Conservation (phyloP, 1,140 invertebrate species). For the Drosophila jambulina region DNA sequence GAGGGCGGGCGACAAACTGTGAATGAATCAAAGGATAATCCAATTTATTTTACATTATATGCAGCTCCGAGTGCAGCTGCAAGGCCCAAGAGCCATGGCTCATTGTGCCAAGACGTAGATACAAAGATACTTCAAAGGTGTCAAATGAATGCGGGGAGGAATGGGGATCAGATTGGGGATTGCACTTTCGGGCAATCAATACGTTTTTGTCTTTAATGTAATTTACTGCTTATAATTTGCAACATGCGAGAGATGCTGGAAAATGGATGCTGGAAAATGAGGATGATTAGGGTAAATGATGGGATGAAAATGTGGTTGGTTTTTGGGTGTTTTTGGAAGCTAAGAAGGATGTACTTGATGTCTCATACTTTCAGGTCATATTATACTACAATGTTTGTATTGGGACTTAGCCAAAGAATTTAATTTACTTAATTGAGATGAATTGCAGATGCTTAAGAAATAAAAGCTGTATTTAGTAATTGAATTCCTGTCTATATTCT, state of each 20-base stretch:
- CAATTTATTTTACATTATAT: slow-evolving; percentile 82
- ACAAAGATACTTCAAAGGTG: slow-evolving; percentile 74
- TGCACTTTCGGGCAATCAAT: slow-evolving; percentile 76
- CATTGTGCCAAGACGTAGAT: slow-evolving; percentile 66
- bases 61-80: slow-evolving; percentile 41
- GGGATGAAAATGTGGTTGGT: slow-evolving; percentile 1
- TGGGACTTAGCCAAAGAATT: neutral
- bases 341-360: neutral
- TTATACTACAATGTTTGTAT: neutral
- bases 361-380: neutral
- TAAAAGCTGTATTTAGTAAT: neutral
- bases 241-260: slow-evolving; percentile 11
- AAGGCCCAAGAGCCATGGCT: slow-evolving; percentile 12
- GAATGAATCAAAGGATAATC: slow-evolving; percentile 85
- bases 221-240: slow-evolving; percentile 76
- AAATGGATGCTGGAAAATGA: slow-evolving; percentile 34
- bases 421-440: slow-evolving; percentile 5
- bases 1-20: slow-evolving; percentile 77
- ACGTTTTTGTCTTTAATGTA: slow-evolving; percentile 81
- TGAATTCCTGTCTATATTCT: neutral
- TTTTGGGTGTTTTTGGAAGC: neutral
- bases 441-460: neutral
- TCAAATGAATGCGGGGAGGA: slow-evolving; percentile 51
- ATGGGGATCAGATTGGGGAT: neutral
- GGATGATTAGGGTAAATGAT: slow-evolving; percentile 39